phyloP scores from a whole-genome alignment of 1,140 invertebrate genomes.

The Trichonephila clavipes region DNA sequence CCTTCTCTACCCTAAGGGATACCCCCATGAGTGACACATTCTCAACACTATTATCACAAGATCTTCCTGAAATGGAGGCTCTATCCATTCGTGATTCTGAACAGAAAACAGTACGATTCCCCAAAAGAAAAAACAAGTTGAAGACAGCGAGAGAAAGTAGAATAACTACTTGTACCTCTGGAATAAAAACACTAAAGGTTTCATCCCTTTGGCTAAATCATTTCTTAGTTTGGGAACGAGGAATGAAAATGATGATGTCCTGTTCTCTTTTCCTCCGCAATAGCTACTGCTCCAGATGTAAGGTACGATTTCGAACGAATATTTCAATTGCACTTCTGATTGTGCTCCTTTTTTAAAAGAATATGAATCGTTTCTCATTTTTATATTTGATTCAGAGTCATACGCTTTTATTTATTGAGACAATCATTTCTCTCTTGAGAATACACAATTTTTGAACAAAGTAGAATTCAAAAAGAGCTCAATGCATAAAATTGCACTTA shows the following conservation, averaged over 20 bases:
- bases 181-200: constrained; percentile 24
- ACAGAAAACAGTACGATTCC: neutral
- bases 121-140: neutral
- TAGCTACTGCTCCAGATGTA: neutral
- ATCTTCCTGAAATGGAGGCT: constrained; percentile 12
- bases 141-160: neutral
- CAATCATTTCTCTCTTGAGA: neutral
- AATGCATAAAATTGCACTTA: no score
- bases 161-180: constrained; percentile 1
- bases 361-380: no score
- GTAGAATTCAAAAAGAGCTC: no score
- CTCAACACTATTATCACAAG: constrained; percentile 50
- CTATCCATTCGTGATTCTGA: constrained; percentile 20
- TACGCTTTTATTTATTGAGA: neutral
- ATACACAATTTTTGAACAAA: no score
- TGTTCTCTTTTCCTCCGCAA: neutral
- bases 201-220: constrained; percentile 15
- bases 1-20: neutral
- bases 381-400: no score
- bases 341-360: neutral
- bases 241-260: neutral
- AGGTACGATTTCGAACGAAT: neutral
- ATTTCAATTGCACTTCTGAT: neutral
- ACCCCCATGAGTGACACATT: constrained; percentile 35
- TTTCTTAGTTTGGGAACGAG: constrained; percentile 7